Base-by-base conservation (phyloP, 2,888 invertebrate genomes). In the Lasioglossum morio region DNA sequence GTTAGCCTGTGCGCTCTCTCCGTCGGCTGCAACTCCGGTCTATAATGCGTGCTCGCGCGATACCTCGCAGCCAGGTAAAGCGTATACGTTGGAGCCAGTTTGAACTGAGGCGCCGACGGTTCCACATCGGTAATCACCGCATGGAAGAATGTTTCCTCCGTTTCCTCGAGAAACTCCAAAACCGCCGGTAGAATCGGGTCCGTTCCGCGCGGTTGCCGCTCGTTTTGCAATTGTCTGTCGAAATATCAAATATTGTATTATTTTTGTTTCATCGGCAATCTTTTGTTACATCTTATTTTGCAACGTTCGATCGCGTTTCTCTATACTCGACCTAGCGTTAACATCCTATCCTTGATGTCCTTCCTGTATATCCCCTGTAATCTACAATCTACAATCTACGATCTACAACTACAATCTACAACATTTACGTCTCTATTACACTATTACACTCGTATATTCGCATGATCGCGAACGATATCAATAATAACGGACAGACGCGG, bases 71-170 rank as follows among this genome's bases (percentile, higher is more conserved):
- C 98, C 94, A 99, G 96, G 95, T 99, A 99, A 40, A 99, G 96
- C 3, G 99, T 98, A 96, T 99, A 99, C 43, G 99, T 99, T 0
- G 99, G 99, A 1, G 99, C 98, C 87, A 99, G 96, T 94, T 99
- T 99, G 96, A 99, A 99, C 91, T 98, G 98, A 19, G 98, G 98
- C 84, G 97, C 97, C 94, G 97, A 97, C 23, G 98, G 98, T 95
- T 98, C 99, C 89, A 99, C 96, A 90, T 99, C 97, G 57, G 98
- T 97, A 94, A 99, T 97, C 88, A 99, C 98, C 69, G 98, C 97
- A 85, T 98, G 97, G 77, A 99, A 96, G 95, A 99, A 98, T 91
- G 98, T 97, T 94, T 99, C 98, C 96, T 99, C 99, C 37, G 98
- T 98, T 90, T 98, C 98, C 95, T 99, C 99, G 40, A 98, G 97